Evolutionary conservation across 2,797 vertebrate species (phyloP).

Genomic region (Balearica regulorum): DNA sequence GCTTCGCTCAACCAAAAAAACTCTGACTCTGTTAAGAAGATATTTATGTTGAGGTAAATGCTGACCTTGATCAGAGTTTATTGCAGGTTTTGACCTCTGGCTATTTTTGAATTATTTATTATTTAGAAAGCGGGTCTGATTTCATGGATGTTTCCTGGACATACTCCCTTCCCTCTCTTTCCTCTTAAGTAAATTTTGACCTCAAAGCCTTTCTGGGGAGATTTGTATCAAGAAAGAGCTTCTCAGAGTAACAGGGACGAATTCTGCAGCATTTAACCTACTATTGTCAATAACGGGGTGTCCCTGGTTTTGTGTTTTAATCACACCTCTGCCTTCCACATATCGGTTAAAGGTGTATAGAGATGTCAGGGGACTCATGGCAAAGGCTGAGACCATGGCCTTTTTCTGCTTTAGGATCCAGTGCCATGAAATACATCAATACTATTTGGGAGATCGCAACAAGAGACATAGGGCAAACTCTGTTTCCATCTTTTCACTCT

Average conservation of each 20-base stretch:
- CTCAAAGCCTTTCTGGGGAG: neutral
- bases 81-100: neutral
- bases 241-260: neutral
- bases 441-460: neutral
- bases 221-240: neutral
- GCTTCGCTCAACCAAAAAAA: neutral
- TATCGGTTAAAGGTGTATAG: neutral
- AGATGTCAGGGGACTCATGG: neutral
- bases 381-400: neutral
- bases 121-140: constrained; percentile 30
- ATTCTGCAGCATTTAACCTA: neutral
- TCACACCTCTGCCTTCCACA: neutral
- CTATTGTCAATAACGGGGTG: neutral
- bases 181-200: neutral
- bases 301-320: neutral
- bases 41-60: constrained; percentile 18
- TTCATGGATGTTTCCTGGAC: neutral
- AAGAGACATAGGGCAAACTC: neutral
- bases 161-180: neutral
- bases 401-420: neutral
- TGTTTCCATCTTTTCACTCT: neutral
- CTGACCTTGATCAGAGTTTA: neutral
- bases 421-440: neutral
- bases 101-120: constrained; percentile 24
- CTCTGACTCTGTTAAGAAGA: neutral